A percentile compares a stretch with the other conserved stretches of the same genome.
Conservation (phyloP, 2,888 invertebrate species). For the Tineola bisselliella region DNA sequence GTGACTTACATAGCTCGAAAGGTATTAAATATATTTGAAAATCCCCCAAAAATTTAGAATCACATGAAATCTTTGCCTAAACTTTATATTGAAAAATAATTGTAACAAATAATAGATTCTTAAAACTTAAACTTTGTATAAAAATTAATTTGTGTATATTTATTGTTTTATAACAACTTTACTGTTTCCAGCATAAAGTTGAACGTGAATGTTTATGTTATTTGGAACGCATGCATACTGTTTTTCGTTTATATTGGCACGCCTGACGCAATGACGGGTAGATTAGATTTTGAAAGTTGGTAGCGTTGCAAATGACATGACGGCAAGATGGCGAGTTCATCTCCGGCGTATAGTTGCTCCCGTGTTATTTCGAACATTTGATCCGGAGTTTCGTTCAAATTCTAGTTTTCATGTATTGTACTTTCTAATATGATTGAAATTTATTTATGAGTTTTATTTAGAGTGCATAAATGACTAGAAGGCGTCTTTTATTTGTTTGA, state of each 20-base stretch:
- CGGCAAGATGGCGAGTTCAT: constrained; percentile 67
- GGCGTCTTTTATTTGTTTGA: background rate
- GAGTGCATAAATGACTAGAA: constrained; percentile 19
- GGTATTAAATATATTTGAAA: too few species aligned
- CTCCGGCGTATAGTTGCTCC: constrained; percentile 59
- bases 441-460: constrained; percentile 34
- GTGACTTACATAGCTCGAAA: too few species aligned
- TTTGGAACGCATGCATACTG: background rate
- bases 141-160: too few species aligned
- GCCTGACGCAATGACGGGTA: background rate
- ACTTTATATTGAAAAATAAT: too few species aligned
- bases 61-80: too few species aligned
- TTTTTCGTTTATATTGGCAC: background rate
- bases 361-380: constrained; percentile 51
- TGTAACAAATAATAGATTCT: too few species aligned
- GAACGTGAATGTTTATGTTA: background rate
- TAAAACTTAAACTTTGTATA: too few species aligned
- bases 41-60: too few species aligned
- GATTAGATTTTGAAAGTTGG: constrained; percentile 26
- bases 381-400: constrained; percentile 45
- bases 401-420: constrained; percentile 39
- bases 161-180: too few species aligned
- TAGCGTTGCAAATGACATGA: constrained; percentile 46
- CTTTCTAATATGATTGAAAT: constrained; percentile 25
- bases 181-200: too few species aligned